Evolutionary conservation across 92 coral and sea anemone genomes (phyloP), one percentile per base, ranked within the genome.

Genomic region (Actinostola sp.): DNA sequence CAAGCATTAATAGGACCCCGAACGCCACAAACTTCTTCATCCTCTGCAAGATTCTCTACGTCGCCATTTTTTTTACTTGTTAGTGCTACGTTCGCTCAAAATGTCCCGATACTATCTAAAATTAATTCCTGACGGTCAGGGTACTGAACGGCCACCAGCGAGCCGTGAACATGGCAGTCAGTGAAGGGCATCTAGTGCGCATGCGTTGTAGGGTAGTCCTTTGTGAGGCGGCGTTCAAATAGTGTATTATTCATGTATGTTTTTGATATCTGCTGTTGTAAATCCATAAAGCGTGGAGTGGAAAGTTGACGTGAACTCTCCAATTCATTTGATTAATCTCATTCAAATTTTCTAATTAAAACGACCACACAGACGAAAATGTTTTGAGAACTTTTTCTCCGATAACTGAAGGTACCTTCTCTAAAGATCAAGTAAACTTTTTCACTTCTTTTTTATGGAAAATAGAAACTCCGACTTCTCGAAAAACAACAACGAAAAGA

Each of bases 111-210:
- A n/a, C 38, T 49, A 63, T 75, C 28, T 63, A 63, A 75, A 51
- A 63, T 51, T 75, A 48, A 63, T 65, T 57, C 52, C 30, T 34
- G 39, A 9, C 49, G 25, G 43, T 2, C 6, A 15, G 7, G 42
- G 24, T n/a, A 63, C 71, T 63, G 61, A 23, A 50, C 42, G 63
- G 70, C 81, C 81, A 75, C 81, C 81, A 50, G 81, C 28, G 41
- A 24, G 15, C 32, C 19, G 23, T 13, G 21, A 26, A 75, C 35
- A 51, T 1, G 57, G 20, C 23, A 20, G 56, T 27, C 61, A 63
- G 48, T 24, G 54, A 28, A n/a, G 30, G 0, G 20, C 28, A 28
- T 23, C 2, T 17, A 61, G 26, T 64, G 63, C 81, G 72, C 81
- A 64, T 75, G 81, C 81, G 81, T 19, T 2, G 0, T 60, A 13